Percentiles rank a stretch among this genome's conserved stretches.
Conservation (phyloP, 2,113 vertebrate genomes). For the Campylomormyrus numenius region DNA sequence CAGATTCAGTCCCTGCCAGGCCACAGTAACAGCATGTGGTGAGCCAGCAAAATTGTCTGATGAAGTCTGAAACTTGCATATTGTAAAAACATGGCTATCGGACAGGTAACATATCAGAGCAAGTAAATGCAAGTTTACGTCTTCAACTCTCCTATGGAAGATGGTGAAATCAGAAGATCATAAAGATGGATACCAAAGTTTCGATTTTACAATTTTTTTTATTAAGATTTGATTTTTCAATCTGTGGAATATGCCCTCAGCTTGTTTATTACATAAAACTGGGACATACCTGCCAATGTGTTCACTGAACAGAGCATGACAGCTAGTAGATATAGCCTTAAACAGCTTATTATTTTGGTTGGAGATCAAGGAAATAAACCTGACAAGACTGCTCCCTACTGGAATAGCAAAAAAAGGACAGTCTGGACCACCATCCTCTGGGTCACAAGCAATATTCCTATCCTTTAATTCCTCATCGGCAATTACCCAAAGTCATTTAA, state of each 20-base stretch:
- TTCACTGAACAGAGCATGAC: background rate
- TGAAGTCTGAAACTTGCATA: background rate
- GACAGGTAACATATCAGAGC: background rate
- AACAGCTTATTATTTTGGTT: background rate
- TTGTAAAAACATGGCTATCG: background rate
- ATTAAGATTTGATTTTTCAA: background rate
- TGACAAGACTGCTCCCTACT: background rate
- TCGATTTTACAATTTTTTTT: background rate
- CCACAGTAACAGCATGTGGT: background rate
- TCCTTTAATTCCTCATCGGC: background rate
- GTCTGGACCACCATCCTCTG: background rate
- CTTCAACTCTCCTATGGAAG: background rate
- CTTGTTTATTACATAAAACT: background rate
- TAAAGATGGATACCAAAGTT: background rate
- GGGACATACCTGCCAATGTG: background rate
- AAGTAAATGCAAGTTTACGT: background rate
- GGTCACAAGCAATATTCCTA: background rate
- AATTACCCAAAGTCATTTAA: background rate
- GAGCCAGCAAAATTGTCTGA: background rate
- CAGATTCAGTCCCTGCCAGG: background rate
- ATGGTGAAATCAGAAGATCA: background rate
- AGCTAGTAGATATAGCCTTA: background rate
- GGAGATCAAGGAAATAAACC: background rate
- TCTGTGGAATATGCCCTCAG: background rate
- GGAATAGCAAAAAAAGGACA: background rate